Evolutionary conservation across 2,888 invertebrate genomes (phyloP).

Genomic region (Lordiphosa fenestrarum): DNA sequence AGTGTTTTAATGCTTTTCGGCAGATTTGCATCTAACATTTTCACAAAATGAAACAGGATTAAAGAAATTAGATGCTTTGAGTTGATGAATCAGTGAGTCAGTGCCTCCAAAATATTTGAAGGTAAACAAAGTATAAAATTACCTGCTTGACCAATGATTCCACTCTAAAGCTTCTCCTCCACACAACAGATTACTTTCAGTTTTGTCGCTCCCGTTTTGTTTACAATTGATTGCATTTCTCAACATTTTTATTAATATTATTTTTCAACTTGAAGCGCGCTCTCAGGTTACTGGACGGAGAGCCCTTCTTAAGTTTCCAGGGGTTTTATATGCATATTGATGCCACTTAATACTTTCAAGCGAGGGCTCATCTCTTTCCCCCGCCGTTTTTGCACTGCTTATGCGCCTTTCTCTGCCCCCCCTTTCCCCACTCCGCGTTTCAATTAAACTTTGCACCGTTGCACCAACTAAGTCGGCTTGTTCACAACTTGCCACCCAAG

Average conservation of each 20-base stretch:
- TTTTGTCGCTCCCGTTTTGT: conserved; percentile 5
- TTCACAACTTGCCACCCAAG: conserved; percentile 67
- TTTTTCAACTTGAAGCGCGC: conserved; percentile 22
- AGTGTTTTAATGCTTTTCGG: too few relatives aligned
- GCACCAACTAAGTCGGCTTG: conserved; percentile 62
- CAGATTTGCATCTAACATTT: too few relatives aligned
- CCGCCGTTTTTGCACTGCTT: too few relatives aligned
- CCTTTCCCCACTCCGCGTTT: conserved; percentile 25
- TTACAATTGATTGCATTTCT: conserved; percentile 42
- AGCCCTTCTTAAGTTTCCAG: conserved; percentile 41
- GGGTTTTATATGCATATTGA: conserved; percentile 21
- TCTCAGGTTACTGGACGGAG: conserved; percentile 28
- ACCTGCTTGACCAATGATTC: background rate
- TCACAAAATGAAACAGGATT: too few relatives aligned
- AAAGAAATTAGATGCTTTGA: too few relatives aligned
- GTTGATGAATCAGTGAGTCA: too few relatives aligned
- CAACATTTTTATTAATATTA: conserved; percentile 20
- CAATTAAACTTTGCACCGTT: conserved; percentile 66
- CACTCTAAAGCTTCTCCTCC: conserved; percentile 1
- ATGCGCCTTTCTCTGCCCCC: background rate
- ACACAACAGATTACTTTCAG: conserved; percentile 9
- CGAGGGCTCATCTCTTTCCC: conserved; percentile 8
- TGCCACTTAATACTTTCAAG: conserved; percentile 37
- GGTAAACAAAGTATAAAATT: background rate
- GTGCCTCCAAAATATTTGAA: too few relatives aligned